Conservation (phyloP, 2,113 vertebrate genomes). For the Pelodiscus sinensis region DNA sequence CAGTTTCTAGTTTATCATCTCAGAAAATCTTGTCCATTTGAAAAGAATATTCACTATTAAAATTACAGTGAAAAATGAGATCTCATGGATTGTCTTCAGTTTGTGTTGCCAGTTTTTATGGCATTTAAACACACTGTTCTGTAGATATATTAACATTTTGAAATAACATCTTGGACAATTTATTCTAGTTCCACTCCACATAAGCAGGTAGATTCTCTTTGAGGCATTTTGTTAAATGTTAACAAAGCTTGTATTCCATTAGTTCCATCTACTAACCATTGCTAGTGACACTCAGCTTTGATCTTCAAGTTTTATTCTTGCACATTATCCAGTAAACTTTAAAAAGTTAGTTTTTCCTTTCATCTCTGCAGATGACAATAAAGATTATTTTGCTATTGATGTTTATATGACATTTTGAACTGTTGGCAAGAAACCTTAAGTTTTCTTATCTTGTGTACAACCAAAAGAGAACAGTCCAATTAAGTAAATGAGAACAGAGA, state of each 20-base stretch:
- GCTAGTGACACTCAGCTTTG: neutral
- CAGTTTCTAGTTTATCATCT: slow-evolving; percentile 58
- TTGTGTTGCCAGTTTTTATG: neutral
- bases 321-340: neutral
- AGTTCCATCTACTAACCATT: neutral
- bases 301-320: neutral
- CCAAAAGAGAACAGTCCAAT: neutral
- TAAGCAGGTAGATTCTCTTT: neutral
- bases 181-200: neutral
- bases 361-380: neutral
- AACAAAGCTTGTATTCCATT: fast-evolving
- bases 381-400: neutral
- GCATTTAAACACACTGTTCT: neutral
- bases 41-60: slow-evolving; percentile 51
- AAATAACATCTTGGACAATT: neutral
- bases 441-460: neutral
- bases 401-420: neutral
- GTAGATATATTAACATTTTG: fast-evolving
- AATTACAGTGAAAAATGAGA: slow-evolving; percentile 52
- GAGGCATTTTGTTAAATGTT: neutral
- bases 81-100: slow-evolving; percentile 61
- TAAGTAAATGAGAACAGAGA: neutral
- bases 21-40: slow-evolving; percentile 43
- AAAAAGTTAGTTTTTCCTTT: neutral
- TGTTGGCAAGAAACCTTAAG: neutral